phyloP scores from a whole-genome alignment of 2,797 vertebrate species.

The Acanthornis magna region DNA sequence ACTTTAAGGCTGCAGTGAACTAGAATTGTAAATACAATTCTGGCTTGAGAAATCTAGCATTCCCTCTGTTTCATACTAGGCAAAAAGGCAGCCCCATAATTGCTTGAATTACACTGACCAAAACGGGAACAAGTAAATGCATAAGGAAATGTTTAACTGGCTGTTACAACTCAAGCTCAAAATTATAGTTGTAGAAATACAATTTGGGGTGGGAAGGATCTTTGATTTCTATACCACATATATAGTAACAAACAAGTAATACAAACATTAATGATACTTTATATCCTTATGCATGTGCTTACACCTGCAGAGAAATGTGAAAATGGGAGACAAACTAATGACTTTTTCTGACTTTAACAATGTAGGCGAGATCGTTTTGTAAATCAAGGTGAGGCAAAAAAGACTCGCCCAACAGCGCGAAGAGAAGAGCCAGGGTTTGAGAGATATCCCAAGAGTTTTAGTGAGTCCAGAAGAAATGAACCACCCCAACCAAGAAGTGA shows the following conservation, averaged over 20 bases:
- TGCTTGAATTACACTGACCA: background rate
- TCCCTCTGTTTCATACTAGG: background rate
- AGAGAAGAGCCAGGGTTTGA: constrained; percentile 87
- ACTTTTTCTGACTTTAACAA: background rate
- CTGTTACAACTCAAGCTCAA: background rate
- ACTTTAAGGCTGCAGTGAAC: background rate
- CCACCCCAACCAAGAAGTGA: constrained; percentile 81
- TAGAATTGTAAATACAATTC: background rate
- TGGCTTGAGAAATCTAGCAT: background rate
- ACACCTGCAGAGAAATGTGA: background rate
- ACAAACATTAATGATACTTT: background rate
- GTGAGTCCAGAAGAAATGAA: constrained; percentile 85
- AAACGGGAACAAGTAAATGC: background rate
- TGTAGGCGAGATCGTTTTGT: constrained; percentile 89
- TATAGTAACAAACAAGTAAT: background rate
- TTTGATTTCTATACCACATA: background rate
- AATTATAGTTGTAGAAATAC: background rate
- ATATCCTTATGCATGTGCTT: background rate
- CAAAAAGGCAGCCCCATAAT: background rate
- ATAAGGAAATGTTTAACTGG: background rate
- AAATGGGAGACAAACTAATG: background rate
- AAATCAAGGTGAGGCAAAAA: constrained; percentile 89
- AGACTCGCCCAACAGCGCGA: constrained; percentile 83
- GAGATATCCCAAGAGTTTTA: constrained; percentile 91
- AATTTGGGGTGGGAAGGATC: background rate